Evolutionary conservation across 1,140 invertebrate species (phyloP), one percentile per base, ranked within the genome.

Genomic region (Nasonia longicornis): DNA sequence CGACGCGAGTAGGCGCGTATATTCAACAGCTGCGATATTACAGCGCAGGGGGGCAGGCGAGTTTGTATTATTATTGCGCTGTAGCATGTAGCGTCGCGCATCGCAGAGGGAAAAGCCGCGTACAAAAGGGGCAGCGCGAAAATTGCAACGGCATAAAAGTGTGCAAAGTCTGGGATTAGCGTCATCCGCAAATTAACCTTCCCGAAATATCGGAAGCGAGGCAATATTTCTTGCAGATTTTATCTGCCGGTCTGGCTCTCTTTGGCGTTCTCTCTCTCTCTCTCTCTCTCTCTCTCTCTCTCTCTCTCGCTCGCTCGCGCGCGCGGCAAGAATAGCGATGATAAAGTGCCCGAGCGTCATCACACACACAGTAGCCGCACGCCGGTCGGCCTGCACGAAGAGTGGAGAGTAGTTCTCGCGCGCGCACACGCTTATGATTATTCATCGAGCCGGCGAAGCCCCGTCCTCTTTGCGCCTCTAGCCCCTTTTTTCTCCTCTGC

Each of bases 341-440:
- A 82, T 82, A 82, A 82, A 82, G 81, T 82, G 45, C 77, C 45
- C 26, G 52, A 38, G 71, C 58, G 74, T 77, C 75, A 77, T 77
- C 74, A 75, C 52, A 42, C 26, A 26, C 79, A 42, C 73, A 63
- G 73, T 71, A 76, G 73, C 73, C 69, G 75, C 31, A 3, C 31
- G 31, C 38, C 71, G 71, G 66, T 26, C 69, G 22, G 22, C 35
- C 31, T 35, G 69, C 67, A 48, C 73, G 67, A 75, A 77, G 72
- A 75, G 72, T 20, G 10, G 79, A 72, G 67, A 66, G 58, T 72
- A 66, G 76, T 83, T 82, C 83, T 84, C 85, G 85, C 77, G 63
- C 74, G 26, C 52, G 74, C 64, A 20, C 26, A 29, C 86, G 84
- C 86, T 87, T 87, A 87, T 87, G 86, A 87, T 87, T 87, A 87